phyloP scores from a whole-genome alignment of 2,888 invertebrate genomes.

The Elysia crispata region DNA sequence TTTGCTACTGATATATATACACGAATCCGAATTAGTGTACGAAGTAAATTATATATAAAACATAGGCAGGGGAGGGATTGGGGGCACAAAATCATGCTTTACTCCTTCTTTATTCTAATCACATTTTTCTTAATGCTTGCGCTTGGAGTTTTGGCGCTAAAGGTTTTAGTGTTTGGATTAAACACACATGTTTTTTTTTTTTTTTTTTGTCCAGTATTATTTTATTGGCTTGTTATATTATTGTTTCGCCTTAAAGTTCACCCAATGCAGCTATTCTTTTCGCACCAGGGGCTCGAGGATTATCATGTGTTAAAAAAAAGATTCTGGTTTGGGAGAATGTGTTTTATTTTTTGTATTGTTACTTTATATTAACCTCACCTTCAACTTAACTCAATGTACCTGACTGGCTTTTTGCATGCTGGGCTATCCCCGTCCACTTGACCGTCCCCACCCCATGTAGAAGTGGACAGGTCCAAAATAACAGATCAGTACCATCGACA shows the following conservation, averaged over 20 bases:
- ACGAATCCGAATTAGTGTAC: no score
- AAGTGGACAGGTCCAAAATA: slow-evolving; percentile 47
- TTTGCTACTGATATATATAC: no score
- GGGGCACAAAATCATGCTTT: no score
- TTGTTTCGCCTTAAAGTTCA: slow-evolving; percentile 80
- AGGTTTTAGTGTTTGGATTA: slow-evolving; percentile 15
- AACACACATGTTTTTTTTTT: not conserved
- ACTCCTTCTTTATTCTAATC: not conserved
- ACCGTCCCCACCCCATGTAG: not conserved
- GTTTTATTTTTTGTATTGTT: no score
- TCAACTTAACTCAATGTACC: no score
- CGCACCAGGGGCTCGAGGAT: not conserved
- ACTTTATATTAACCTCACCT: no score
- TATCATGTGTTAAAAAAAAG: no score
- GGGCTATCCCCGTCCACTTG: not conserved
- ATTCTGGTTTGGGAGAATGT: no score
- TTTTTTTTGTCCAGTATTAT: no score
- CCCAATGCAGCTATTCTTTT: slow-evolving; percentile 72
- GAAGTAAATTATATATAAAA: no score
- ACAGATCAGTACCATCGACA: slow-evolving; percentile 83
- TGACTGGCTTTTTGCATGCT: not conserved
- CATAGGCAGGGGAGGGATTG: no score
- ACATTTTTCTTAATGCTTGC: not conserved
- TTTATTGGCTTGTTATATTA: no score
- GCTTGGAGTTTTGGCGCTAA: slow-evolving; percentile 17